phyloP scores from a whole-genome alignment of 2,888 invertebrate species.

The Gortyna flavago region DNA sequence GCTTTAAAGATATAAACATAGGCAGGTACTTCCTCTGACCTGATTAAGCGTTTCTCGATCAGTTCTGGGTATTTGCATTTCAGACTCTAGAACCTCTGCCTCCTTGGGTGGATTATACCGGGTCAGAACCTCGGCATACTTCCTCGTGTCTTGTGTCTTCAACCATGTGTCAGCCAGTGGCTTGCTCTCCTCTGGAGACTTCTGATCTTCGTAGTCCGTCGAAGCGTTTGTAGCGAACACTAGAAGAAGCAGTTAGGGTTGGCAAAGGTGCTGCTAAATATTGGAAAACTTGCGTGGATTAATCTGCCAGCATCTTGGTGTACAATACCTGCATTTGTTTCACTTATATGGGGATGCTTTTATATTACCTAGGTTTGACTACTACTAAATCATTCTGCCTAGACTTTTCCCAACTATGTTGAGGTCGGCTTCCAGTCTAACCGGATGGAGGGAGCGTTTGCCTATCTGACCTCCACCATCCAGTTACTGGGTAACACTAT shows the following conservation, averaged over 20 bases:
- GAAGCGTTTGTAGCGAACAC: slow-evolving; percentile 66
- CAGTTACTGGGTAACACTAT: neutral
- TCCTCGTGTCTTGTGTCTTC: slow-evolving; percentile 73
- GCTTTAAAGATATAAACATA: neutral
- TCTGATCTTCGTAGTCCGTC: slow-evolving; percentile 67
- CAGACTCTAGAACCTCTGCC: neutral
- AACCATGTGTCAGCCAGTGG: slow-evolving; percentile 74
- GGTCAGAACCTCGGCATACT: slow-evolving; percentile 76
- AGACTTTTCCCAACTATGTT: too few relatives aligned
- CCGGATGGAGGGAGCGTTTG: too few relatives aligned
- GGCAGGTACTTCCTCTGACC: slow-evolving; percentile 6
- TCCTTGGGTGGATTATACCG: slow-evolving; percentile 65
- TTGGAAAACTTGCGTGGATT: neutral
- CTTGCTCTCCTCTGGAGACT: slow-evolving; percentile 39
- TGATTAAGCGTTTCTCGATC: slow-evolving; percentile 1
- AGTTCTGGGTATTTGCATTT: neutral
- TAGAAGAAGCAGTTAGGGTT: slow-evolving; percentile 30
- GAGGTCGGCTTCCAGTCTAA: neutral
- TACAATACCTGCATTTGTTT: neutral
- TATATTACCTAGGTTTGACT: neutral
- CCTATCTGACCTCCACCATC: neutral
- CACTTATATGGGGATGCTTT: neutral
- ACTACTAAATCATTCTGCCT: neutral
- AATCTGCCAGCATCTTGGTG: neutral
- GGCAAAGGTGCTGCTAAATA: neutral